Evolutionary conservation across 2,797 vertebrate species (phyloP), one percentile per base, ranked within the genome.

Genomic region (Anabacerthia variegaticeps): DNA sequence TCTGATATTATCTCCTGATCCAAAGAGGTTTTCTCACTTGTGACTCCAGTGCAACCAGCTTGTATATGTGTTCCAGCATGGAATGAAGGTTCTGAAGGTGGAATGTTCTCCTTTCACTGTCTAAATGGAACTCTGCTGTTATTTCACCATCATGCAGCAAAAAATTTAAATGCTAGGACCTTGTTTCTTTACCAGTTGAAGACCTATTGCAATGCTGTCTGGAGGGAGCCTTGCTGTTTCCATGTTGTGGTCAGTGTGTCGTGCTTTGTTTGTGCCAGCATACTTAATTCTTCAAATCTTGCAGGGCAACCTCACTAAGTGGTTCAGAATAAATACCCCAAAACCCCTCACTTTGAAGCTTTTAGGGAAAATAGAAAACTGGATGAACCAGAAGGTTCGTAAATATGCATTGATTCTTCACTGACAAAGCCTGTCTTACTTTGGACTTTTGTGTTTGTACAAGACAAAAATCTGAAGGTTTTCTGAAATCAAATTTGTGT

Each of bases 1-100:
- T 14, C 46, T 18, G 28, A 2, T 49, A 3, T 12, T 43, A 6
- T 16, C 32, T 82, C 34, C 30, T 27, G 30, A 9, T 62, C 43
- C 15, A 36, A 67, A 71, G 48, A 82, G 37, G 10, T 6, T 65
- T 22, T 32, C 24, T 51, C 30, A 7, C 27, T 66, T 67, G 23
- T 41, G 32, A 11, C 36, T 74, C 19, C 32, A 74, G 58, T 69
- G 32, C 63, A 37, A 20, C 44, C 54, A 59, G 26, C 37, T 65
- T 34, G 10, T 26, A 0, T 58, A 2, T 6, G 2, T 15, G 4
- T 63, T 71, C 28, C 0, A 2, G 14, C 9, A 21, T 30, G 46
- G 30, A 43, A 44, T 41, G 34, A 61, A 71, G 39, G 20, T 14
- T n/a, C 10, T 58, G 46, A 9, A 12, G 20, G 16, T 87, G 74